Evolutionary conservation across 2,888 invertebrate genomes (phyloP).

Genomic region (Hirtodrosophila trivittata): DNA sequence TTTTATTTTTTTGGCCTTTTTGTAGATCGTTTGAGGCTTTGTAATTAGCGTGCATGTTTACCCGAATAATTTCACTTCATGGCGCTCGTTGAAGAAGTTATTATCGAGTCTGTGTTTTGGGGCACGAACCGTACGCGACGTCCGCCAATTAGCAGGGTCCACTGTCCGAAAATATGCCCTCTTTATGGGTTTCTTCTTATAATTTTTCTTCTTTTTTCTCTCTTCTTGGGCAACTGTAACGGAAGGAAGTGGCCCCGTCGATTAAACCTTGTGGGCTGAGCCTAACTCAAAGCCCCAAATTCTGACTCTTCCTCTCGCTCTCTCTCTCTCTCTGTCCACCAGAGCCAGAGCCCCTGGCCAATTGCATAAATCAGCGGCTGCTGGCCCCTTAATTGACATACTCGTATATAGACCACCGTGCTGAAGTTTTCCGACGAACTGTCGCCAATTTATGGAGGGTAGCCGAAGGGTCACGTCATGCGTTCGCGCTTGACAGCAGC

Average conservation of each 20-base stretch:
- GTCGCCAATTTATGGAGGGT: slow-evolving; percentile 72
- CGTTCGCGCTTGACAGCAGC: slow-evolving; percentile 69
- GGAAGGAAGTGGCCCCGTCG: slow-evolving; percentile 67
- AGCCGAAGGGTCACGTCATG: slow-evolving; percentile 68
- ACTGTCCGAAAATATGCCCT: slow-evolving; percentile 49
- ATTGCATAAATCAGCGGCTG: slow-evolving; percentile 74
- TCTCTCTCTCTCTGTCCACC: slow-evolving; percentile 3
- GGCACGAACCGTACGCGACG: slow-evolving; percentile 69
- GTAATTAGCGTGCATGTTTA: slow-evolving; percentile 78
- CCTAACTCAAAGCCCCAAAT: slow-evolving; percentile 1
- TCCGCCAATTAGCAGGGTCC: slow-evolving; percentile 75
- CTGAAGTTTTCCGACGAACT: slow-evolving; percentile 60
- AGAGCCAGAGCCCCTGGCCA: too few relatives aligned
- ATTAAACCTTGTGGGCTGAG: slow-evolving; percentile 10
- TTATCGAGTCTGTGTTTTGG: slow-evolving; percentile 59
- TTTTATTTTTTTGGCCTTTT: slow-evolving; percentile 10
- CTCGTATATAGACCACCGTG: slow-evolving; percentile 70
- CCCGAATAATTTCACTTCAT: slow-evolving; percentile 79
- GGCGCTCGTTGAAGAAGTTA: slow-evolving; percentile 78
- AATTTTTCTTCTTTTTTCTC: slow-evolving; percentile 10
- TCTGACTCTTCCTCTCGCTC: slow-evolving; percentile 3
- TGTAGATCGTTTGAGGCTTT: slow-evolving; percentile 68
- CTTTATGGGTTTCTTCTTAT: not conserved
- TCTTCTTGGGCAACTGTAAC: slow-evolving; percentile 63
- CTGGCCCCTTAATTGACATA: slow-evolving; percentile 71